These are phyloP conservation scores for Tragelaphus imberbis DNA, from an alignment of 2,113 vertebrate genomes.

Conservation along the genomic window DNA sequence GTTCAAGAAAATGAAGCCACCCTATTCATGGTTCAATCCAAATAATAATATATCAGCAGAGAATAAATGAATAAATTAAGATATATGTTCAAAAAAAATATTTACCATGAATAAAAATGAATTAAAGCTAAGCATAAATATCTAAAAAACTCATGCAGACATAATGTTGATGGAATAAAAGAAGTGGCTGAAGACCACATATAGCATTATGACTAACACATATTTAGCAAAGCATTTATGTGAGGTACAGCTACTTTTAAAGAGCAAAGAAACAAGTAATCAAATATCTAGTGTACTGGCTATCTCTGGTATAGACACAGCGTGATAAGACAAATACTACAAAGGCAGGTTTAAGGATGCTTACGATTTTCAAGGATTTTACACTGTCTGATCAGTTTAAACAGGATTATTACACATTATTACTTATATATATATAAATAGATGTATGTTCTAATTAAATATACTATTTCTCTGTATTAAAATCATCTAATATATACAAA, in stretches of 20 bases:
- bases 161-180: not conserved
- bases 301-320: not conserved
- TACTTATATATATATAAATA: not conserved
- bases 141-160: not conserved
- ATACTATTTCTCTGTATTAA: not conserved
- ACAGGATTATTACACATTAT: not conserved
- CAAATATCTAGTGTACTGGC: not conserved
- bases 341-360: not conserved
- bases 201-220: not conserved
- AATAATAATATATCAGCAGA: not conserved
- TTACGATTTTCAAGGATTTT: not conserved
- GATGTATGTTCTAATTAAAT: not conserved
- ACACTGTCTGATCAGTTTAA: not conserved
- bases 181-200: not conserved
- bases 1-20: not conserved
- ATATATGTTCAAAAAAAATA: not conserved
- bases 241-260: not conserved
- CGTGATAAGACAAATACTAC: not conserved
- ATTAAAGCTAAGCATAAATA: not conserved
- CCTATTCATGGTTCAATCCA: not conserved
- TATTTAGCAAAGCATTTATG: not conserved
- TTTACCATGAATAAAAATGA: not conserved
- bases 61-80: not conserved
- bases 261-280: not conserved
- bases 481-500: not conserved